A percentile compares a stretch with the other conserved stretches of the same genome.
These are phyloP conservation scores for Entomobrya proxima DNA, from an alignment of 2,888 invertebrate species.

Conservation along the genomic window DNA sequence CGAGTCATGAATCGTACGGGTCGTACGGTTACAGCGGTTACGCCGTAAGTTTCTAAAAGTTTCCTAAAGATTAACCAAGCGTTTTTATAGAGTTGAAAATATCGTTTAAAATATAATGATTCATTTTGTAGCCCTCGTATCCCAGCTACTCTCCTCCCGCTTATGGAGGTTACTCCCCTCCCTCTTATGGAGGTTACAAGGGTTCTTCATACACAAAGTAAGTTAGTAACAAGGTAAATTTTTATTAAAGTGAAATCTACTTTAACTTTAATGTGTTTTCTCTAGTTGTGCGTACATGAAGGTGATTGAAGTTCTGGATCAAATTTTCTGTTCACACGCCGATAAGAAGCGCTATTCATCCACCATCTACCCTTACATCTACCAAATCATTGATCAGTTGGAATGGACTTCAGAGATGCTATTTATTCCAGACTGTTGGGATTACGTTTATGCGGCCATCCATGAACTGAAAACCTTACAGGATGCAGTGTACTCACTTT, in stretches of 20 bases:
- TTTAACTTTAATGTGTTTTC: background rate
- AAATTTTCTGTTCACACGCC: constrained; percentile 34
- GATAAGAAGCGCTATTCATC: constrained; percentile 11
- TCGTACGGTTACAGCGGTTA: background rate
- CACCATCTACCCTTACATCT: constrained; percentile 1
- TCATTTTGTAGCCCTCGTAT: background rate
- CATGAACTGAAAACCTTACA: background rate
- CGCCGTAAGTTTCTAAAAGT: background rate
- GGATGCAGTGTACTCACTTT: background rate
- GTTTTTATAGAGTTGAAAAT: too few relatives aligned
- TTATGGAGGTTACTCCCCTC: background rate
- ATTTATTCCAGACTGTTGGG: background rate
- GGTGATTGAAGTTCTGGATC: constrained; percentile 29
- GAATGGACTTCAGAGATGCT: background rate
- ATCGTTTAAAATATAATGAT: too few relatives aligned
- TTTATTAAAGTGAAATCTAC: background rate
- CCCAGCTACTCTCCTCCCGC: background rate
- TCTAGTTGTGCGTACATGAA: constrained; percentile 10
- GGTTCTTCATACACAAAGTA: background rate
- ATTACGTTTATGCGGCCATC: background rate
- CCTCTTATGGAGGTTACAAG: background rate
- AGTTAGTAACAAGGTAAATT: too few relatives aligned
- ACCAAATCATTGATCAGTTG: background rate
- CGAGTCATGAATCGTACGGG: background rate
- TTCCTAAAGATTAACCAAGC: background rate